Evolutionary conservation across 2,113 vertebrate genomes (phyloP).

Genomic region (Panthera uncia): DNA sequence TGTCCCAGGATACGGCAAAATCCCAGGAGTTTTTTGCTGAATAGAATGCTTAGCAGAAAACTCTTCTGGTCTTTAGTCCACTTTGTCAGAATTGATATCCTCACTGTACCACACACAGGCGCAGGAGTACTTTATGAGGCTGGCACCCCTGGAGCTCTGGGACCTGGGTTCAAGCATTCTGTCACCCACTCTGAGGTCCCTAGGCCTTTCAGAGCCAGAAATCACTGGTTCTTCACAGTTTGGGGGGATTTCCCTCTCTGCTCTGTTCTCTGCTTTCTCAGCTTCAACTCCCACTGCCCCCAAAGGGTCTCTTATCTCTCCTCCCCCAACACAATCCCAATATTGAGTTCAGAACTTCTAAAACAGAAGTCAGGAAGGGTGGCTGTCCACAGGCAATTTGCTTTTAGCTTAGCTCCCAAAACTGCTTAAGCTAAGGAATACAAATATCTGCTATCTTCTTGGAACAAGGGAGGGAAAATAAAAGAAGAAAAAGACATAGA

Average conservation of each 20-base stretch:
- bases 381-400: background rate
- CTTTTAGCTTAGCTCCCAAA: background rate
- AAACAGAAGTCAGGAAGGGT: background rate
- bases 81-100: background rate
- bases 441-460: background rate
- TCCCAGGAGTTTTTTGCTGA: background rate
- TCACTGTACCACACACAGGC: background rate
- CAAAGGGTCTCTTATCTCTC: background rate
- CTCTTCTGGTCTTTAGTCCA: background rate
- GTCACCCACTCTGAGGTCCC: background rate
- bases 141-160: background rate
- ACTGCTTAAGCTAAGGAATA: background rate
- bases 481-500: background rate
- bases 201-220: background rate
- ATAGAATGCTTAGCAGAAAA: background rate
- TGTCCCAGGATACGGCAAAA: background rate
- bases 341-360: background rate
- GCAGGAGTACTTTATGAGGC: background rate
- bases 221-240: background rate
- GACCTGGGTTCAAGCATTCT: background rate
- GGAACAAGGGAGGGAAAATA: background rate
- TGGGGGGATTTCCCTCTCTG: background rate
- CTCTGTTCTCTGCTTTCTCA: background rate
- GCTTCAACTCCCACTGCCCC: background rate
- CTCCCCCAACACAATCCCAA: background rate